These are phyloP conservation scores for Todus mexicanus DNA, from an alignment of 2,797 vertebrate species.

Conservation along the genomic window DNA sequence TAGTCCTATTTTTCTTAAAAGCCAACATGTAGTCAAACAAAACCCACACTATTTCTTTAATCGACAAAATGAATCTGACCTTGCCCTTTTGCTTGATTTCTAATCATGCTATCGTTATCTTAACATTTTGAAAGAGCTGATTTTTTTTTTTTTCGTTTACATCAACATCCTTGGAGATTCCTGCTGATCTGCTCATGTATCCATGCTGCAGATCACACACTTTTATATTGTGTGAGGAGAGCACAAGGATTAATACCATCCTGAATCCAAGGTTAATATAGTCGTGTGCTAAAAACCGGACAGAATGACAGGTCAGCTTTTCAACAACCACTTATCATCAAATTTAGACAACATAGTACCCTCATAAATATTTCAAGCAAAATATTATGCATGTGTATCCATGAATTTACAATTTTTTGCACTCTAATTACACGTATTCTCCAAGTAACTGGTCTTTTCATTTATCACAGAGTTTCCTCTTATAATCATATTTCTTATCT, in stretches of 20 bases:
- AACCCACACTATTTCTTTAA: not conserved
- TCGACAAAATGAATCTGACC: not conserved
- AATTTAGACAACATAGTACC: conserved; percentile 47
- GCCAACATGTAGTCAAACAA: not conserved
- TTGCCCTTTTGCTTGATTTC: not conserved
- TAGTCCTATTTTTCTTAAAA: not conserved
- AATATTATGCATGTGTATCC: not conserved
- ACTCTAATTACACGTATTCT: not conserved
- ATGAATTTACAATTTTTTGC: conserved; percentile 49
- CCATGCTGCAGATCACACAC: not conserved
- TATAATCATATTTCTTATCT: conserved; percentile 40
- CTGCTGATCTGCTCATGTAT: not conserved
- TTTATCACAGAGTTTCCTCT: conserved; percentile 26
- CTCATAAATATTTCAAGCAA: conserved; percentile 58
- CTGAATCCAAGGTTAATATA: conserved; percentile 61
- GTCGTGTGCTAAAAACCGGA: conserved; percentile 11
- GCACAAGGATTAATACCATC: conserved; percentile 22
- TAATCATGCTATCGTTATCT: not conserved
- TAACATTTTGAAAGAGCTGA: not conserved
- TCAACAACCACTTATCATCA: conserved; percentile 53
- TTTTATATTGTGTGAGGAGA: conserved; percentile 26
- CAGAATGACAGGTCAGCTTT: conserved; percentile 47
- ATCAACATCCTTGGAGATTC: conserved; percentile 43
- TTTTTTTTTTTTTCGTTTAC: conserved; percentile 28
- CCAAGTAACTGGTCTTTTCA: conserved; percentile 19